A percentile compares a stretch with the other conserved stretches of the same genome.
Conservation (phyloP, 1,140 invertebrate genomes). For the Homalodisca vitripennis region DNA sequence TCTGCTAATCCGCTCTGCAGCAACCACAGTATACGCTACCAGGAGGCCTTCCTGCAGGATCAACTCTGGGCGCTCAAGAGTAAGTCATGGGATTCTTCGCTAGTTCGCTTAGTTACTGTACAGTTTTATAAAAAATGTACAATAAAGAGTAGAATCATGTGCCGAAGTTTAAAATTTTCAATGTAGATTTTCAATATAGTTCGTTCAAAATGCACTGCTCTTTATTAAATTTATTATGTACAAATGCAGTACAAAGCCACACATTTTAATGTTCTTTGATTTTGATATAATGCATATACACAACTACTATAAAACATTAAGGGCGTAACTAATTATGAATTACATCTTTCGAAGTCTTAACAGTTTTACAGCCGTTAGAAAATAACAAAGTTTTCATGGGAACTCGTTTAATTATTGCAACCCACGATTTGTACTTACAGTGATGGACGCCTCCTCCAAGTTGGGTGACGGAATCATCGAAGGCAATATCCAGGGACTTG, state of each 20-base stretch:
- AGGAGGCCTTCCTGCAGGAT: not conserved
- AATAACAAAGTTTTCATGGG: no score
- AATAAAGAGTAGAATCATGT: not conserved
- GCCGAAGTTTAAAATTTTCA: not conserved
- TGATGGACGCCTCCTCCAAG: constrained; percentile 16
- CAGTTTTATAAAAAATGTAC: not conserved
- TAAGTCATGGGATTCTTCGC: not conserved
- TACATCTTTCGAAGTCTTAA: no score
- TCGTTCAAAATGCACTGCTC: not conserved
- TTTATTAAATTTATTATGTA: no score
- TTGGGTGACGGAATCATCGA: not conserved
- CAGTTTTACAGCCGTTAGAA: no score
- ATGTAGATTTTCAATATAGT: not conserved
- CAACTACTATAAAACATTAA: no score
- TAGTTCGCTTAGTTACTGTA: not conserved
- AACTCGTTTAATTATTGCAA: no score
- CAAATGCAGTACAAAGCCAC: no score
- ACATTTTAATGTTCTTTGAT: no score
- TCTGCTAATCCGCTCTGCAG: not conserved
- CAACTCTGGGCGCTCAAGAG: constrained; percentile 6
- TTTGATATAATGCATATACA: no score
- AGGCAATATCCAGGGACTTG: constrained; percentile 18
- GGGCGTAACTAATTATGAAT: no score
- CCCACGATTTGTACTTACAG: no score
- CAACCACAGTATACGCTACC: constrained; percentile 8